Evolutionary conservation across 2,113 vertebrate species (phyloP).

Genomic region (Ornithorhynchus anatinus): DNA sequence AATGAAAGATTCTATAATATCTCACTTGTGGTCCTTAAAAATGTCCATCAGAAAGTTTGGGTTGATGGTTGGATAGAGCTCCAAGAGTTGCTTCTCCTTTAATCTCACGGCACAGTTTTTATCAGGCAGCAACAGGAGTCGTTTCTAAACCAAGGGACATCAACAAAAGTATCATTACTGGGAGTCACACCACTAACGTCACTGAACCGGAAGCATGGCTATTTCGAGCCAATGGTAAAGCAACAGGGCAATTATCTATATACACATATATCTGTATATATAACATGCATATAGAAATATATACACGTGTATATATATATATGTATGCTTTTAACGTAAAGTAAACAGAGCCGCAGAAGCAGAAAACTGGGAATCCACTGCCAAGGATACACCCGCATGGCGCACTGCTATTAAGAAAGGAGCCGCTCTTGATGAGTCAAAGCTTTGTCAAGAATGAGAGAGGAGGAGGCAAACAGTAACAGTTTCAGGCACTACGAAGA

Average conservation of each 20-base stretch:
- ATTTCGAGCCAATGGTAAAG: background rate
- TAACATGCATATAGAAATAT: background rate
- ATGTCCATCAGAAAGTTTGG: constrained; percentile 89
- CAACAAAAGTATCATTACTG: constrained; percentile 34
- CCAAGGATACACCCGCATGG: no score
- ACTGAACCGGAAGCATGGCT: constrained; percentile 13
- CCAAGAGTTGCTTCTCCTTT: constrained; percentile 89
- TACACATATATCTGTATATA: constrained; percentile 14
- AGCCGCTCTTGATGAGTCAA: no score
- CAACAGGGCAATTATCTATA: constrained; percentile 26
- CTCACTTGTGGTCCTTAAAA: constrained; percentile 95
- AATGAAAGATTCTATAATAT: background rate
- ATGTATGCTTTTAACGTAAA: no score
- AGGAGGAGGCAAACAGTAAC: no score
- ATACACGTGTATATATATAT: constrained; percentile 17
- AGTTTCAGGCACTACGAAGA: no score
- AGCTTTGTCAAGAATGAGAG: no score
- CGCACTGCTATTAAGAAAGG: no score
- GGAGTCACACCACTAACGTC: constrained; percentile 19
- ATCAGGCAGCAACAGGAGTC: constrained; percentile 70
- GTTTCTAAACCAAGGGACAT: constrained; percentile 74
- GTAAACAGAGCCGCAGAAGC: no score
- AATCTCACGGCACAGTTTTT: constrained; percentile 85
- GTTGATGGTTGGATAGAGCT: constrained; percentile 89
- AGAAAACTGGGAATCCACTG: no score